phyloP scores from a whole-genome alignment of 2,888 invertebrate species.

The Tromatobia lineatoria region DNA sequence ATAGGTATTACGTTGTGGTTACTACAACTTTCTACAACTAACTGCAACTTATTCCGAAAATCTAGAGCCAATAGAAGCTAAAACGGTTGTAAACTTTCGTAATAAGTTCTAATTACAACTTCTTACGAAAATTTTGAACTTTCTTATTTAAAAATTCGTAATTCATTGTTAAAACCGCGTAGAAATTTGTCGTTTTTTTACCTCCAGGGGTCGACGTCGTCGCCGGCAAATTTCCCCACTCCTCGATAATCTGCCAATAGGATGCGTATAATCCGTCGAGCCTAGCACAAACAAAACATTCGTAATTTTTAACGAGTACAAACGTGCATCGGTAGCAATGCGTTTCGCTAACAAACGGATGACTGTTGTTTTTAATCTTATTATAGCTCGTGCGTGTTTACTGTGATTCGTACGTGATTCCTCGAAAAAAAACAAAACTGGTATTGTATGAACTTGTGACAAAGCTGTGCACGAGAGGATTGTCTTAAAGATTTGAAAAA shows the following conservation, averaged over 20 bases:
- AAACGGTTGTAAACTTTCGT: too few species aligned
- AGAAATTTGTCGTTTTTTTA: too few species aligned
- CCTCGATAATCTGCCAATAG: background rate
- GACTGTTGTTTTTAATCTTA: background rate
- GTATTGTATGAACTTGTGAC: slow-evolving; percentile 4
- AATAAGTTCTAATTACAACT: too few species aligned
- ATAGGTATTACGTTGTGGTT: too few species aligned
- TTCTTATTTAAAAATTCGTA: too few species aligned
- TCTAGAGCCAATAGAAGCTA: too few species aligned
- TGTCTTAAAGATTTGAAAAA: background rate
- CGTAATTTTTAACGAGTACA: slow-evolving; percentile 24
- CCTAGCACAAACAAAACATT: slow-evolving; percentile 20
- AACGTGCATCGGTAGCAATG: slow-evolving; percentile 7
- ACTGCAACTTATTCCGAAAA: too few species aligned
- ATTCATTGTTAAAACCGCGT: too few species aligned
- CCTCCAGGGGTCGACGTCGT: too few species aligned
- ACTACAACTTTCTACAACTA: too few species aligned
- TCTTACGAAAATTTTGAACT: too few species aligned
- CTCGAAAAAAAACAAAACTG: background rate
- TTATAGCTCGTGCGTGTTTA: background rate
- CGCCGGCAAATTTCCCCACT: slow-evolving; percentile 1
- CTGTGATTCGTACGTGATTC: background rate
- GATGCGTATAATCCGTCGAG: background rate
- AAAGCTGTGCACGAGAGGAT: slow-evolving; percentile 13
- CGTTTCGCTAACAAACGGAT: background rate